Evolutionary conservation across 2,888 invertebrate genomes (phyloP).

Genomic region (Sphaeridia pumilis): DNA sequence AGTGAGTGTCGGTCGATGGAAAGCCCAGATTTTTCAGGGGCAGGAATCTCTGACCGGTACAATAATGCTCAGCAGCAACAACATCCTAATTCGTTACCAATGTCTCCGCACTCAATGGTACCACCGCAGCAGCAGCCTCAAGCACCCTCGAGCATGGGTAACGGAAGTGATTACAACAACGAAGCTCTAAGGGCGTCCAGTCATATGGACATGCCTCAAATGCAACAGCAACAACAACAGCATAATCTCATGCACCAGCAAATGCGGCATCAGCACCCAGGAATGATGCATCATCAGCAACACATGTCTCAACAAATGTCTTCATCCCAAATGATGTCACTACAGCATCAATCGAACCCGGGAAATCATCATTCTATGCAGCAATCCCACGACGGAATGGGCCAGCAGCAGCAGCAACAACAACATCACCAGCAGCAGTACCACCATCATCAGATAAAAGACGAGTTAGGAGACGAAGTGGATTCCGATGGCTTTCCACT

Average conservation of each 20-base stretch:
- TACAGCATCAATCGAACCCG: neutral
- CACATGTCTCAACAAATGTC: neutral
- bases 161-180: neutral
- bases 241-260: neutral
- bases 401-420: neutral
- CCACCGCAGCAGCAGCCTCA: neutral
- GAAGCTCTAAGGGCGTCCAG: neutral
- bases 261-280: neutral
- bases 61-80: slow-evolving; percentile 1
- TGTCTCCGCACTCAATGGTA: slow-evolving; percentile 6
- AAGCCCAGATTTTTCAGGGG: slow-evolving; percentile 5
- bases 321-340: too few species aligned
- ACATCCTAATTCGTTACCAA: neutral
- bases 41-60: neutral
- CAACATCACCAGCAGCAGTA: slow-evolving; percentile 9
- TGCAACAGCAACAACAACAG: neutral
- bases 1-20: neutral
- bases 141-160: too few species aligned
- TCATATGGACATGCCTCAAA: neutral
- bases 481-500: slow-evolving; percentile 8
- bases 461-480: slow-evolving; percentile 7
- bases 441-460: neutral
- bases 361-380: neutral
- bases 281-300: neutral
- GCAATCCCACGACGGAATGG: neutral